A percentile compares a stretch with the other conserved stretches of the same genome.
These are phyloP conservation scores for Andricus curvator DNA, from an alignment of 2,888 invertebrate genomes.

Conservation along the genomic window DNA sequence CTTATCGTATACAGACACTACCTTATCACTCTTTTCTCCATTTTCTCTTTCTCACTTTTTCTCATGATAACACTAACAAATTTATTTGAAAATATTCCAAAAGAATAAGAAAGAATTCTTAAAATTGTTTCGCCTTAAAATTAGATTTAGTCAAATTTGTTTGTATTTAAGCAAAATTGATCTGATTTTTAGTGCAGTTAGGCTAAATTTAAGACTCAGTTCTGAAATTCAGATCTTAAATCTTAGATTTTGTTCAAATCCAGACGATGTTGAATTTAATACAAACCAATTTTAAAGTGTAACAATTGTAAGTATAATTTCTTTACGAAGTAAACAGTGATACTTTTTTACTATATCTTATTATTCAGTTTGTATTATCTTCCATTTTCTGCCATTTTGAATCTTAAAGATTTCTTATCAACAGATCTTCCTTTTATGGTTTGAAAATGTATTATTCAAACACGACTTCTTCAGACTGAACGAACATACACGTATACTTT, in stretches of 20 bases:
- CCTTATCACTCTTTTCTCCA: constrained; percentile 38
- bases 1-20: constrained; percentile 38
- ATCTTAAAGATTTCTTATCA: constrained; percentile 16
- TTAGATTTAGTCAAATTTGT: no score
- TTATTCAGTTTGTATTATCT: constrained; percentile 48
- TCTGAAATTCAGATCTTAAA: no score
- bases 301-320: no score
- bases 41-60: constrained; percentile 4
- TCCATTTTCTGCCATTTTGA: constrained; percentile 43
- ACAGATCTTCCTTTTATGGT: neutral
- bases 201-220: no score
- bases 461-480: neutral
- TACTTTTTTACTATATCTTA: constrained; percentile 42
- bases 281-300: no score
- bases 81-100: neutral
- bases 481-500: constrained; percentile 33
- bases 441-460: neutral
- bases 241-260: no score
- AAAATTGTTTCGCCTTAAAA: no score
- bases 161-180: no score
- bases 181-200: no score
- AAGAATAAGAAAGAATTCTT: no score
- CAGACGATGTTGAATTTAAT: no score
- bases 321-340: neutral
- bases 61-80: constrained; percentile 7